Percentiles rank a stretch among this genome's conserved stretches.
Conservation (phyloP, 2,113 vertebrate genomes). For the Ceyx cyanopectus region DNA sequence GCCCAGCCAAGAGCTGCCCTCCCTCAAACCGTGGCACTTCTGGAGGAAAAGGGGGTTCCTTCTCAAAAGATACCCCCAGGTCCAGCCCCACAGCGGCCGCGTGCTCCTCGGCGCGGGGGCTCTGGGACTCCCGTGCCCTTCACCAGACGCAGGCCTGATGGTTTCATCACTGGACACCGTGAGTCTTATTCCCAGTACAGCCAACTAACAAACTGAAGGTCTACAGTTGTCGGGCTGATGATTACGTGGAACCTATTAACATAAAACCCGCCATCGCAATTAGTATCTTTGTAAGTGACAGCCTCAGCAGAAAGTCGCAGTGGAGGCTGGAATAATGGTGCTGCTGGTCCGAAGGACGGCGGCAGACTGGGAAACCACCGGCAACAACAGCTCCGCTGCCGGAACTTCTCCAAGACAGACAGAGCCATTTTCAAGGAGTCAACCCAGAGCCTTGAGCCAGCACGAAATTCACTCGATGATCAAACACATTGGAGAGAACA, state of each 20-base stretch:
- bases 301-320: constrained; percentile 60
- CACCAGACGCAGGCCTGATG: background rate
- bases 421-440: constrained; percentile 10
- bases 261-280: constrained; percentile 57
- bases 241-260: constrained; percentile 46
- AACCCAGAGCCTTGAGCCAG: background rate
- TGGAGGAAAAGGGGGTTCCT: background rate
- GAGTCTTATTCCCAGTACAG: background rate
- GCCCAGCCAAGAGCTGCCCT: background rate
- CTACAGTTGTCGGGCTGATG: background rate
- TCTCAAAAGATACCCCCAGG: background rate
- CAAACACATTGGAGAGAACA: background rate
- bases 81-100: background rate
- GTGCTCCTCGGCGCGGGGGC: rapidly evolving
- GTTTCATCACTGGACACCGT: background rate
- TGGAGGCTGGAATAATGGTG: constrained; percentile 39
- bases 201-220: background rate
- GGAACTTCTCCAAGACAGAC: constrained; percentile 16
- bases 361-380: constrained; percentile 41
- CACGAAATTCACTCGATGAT: constrained; percentile 1
- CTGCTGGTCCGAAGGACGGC: constrained; percentile 13
- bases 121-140: background rate
- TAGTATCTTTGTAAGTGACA: constrained; percentile 54
- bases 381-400: constrained; percentile 8
- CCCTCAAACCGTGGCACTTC: background rate